A percentile compares a stretch with the other conserved stretches of the same genome.
Evolutionary conservation across 2,797 vertebrate species (phyloP).

Genomic region (Iguana delicatissima): DNA sequence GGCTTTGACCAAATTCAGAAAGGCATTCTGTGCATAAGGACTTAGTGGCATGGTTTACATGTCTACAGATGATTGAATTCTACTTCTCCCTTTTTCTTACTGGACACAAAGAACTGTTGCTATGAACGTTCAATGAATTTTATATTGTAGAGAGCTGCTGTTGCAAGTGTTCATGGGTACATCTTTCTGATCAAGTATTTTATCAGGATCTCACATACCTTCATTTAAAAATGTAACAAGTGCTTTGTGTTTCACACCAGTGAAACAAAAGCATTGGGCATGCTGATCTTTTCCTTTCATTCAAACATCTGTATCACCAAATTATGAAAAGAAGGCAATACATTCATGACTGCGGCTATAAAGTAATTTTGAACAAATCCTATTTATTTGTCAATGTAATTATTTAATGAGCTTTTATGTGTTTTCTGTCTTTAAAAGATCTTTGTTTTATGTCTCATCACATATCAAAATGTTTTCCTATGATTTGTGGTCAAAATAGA

Average conservation of each 20-base stretch:
- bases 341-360: constrained; percentile 78
- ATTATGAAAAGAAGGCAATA: constrained; percentile 63
- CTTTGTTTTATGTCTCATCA: constrained; percentile 77
- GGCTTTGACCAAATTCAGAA: constrained; percentile 77
- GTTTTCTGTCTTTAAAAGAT: constrained; percentile 75
- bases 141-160: constrained; percentile 73
- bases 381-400: constrained; percentile 88
- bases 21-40: constrained; percentile 74
- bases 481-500: constrained; percentile 79
- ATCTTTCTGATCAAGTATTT: constrained; percentile 61
- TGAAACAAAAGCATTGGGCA: constrained; percentile 65
- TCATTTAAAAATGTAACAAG: constrained; percentile 70
- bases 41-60: constrained; percentile 62
- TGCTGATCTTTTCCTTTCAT: constrained; percentile 73
- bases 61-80: constrained; percentile 54
- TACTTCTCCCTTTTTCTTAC: constrained; percentile 17
- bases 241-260: neutral
- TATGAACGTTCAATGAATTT: constrained; percentile 59
- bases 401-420: constrained; percentile 84
- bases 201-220: constrained; percentile 67
- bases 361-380: constrained; percentile 77
- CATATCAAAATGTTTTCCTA: constrained; percentile 80
- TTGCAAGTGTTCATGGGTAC: constrained; percentile 66
- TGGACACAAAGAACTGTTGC: constrained; percentile 62
- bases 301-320: constrained; percentile 71